Percentiles rank a stretch among this genome's conserved stretches.
Conservation (phyloP, 2,888 invertebrate genomes). For the Melanchra persicariae region DNA sequence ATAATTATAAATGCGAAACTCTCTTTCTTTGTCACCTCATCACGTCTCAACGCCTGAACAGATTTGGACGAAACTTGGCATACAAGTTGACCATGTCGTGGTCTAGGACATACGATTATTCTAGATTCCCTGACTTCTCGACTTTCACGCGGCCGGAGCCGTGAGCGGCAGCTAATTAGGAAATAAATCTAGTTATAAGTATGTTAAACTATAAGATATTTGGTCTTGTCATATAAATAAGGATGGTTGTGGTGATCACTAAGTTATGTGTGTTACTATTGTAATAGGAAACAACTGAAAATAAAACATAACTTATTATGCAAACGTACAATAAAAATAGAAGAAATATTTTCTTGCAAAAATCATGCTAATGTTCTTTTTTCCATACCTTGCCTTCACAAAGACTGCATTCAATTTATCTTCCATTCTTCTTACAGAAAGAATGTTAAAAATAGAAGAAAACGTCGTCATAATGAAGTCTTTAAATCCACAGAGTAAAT, state of each 20-base stretch:
- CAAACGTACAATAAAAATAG: neutral
- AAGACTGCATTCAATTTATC: conserved; percentile 24
- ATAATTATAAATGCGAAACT: too few relatives aligned
- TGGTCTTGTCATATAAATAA: neutral
- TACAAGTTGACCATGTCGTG: too few relatives aligned
- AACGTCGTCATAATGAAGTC: conserved; percentile 24
- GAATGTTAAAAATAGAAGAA: conserved; percentile 31
- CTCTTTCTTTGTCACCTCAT: too few relatives aligned
- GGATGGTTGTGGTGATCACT: neutral
- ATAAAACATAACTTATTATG: neutral
- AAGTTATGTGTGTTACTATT: neutral
- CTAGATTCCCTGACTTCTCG: too few relatives aligned
- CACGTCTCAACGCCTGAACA: too few relatives aligned
- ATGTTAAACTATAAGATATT: too few relatives aligned
- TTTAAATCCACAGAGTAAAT: conserved; percentile 49
- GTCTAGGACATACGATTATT: too few relatives aligned
- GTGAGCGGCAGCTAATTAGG: too few relatives aligned
- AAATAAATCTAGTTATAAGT: neutral
- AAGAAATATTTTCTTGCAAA: conserved; percentile 5
- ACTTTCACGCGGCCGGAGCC: too few relatives aligned
- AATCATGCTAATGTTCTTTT: neutral
- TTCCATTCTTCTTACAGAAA: conserved; percentile 21
- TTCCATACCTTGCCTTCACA: neutral
- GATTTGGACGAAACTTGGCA: too few relatives aligned
- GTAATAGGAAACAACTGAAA: neutral